A percentile compares a stretch with the other conserved stretches of the same genome.
These are phyloP conservation scores for Cephalopachus bancanus DNA, from an alignment of 2,797 vertebrate species.

Conservation along the genomic window DNA sequence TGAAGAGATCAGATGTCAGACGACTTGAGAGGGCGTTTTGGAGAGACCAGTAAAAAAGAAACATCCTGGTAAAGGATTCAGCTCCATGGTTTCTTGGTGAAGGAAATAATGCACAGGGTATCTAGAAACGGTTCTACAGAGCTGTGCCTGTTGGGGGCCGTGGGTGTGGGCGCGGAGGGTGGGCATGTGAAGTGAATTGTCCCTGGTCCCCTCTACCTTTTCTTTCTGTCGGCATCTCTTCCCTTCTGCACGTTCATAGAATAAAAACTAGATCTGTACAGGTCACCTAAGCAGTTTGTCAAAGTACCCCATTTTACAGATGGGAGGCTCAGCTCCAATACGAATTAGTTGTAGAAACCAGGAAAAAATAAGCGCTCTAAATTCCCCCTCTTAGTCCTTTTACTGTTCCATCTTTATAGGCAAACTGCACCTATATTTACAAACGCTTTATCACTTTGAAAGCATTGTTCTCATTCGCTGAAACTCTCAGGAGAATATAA, in stretches of 20 bases:
- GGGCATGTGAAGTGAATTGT: neutral
- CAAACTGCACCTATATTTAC: neutral
- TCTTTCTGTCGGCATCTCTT: constrained; percentile 2
- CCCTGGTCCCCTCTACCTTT: neutral
- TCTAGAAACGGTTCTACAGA: constrained; percentile 2
- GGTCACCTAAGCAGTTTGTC: neutral
- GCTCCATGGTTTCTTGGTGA: neutral
- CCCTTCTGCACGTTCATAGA: neutral
- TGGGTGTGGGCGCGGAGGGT: neutral
- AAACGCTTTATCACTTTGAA: constrained; percentile 57
- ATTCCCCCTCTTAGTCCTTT: neutral
- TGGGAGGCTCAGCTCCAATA: neutral
- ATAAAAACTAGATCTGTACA: constrained; percentile 32
- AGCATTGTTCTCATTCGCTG: neutral
- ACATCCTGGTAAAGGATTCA: neutral
- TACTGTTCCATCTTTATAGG: neutral
- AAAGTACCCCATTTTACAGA: constrained; percentile 19
- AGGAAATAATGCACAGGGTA: neutral
- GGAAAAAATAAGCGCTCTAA: neutral
- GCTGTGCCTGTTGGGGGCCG: neutral
- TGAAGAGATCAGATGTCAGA: neutral
- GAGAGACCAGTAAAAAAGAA: constrained; percentile 1
- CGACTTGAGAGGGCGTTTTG: neutral
- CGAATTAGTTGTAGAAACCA: neutral
- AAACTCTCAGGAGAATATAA: neutral